Conservation (phyloP, 2,113 vertebrate genomes). For the Lagopus leucura region DNA sequence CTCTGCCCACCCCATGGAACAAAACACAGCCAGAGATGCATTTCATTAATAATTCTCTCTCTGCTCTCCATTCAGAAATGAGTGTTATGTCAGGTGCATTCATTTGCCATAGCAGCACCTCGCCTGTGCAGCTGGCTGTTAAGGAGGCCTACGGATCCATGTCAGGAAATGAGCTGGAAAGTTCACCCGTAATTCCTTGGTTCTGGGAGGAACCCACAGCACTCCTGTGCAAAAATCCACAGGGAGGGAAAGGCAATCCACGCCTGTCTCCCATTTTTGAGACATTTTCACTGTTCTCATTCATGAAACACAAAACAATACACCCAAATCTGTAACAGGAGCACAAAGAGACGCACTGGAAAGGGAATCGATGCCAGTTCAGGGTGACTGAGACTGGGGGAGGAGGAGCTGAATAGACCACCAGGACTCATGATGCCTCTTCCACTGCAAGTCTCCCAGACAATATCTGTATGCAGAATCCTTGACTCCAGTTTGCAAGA, state of each 20-base stretch:
- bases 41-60: conserved; percentile 5
- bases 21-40: neutral
- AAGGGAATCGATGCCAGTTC: neutral
- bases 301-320: neutral
- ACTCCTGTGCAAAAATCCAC: neutral
- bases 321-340: neutral
- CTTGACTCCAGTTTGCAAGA: neutral
- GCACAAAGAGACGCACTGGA: neutral
- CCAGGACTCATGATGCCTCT: neutral
- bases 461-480: neutral
- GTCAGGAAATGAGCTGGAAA: neutral
- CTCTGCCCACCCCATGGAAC: conserved; percentile 19
- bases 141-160: neutral
- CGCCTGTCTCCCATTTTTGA: neutral
- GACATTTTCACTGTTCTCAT: neutral
- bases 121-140: neutral
- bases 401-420: neutral
- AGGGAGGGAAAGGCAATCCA: neutral
- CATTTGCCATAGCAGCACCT: neutral
- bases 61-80: neutral
- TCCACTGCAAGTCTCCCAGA: neutral
- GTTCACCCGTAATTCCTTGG: neutral
- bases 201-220: neutral
- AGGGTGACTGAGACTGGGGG: neutral
- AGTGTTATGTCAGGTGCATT: neutral